phyloP scores from a whole-genome alignment of 1,140 invertebrate species.

The Diploscapter pachys region DNA sequence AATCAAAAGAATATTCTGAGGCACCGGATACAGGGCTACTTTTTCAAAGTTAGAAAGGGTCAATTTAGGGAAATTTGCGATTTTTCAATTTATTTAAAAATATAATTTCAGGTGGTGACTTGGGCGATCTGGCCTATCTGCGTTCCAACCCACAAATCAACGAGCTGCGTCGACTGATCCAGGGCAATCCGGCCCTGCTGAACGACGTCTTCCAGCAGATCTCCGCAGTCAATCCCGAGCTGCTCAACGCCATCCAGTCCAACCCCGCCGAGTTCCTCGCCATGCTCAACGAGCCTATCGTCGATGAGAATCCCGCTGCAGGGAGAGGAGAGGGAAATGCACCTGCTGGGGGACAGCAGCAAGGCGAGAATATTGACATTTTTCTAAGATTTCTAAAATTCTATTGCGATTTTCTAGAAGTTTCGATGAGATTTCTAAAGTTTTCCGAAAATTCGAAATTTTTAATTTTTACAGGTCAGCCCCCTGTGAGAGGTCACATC shows the following conservation, averaged over 20 bases:
- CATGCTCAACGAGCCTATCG: slow-evolving; percentile 74
- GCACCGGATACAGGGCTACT: too few species aligned
- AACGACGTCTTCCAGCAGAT: slow-evolving; percentile 78
- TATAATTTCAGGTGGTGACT: background rate
- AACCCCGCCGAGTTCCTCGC: slow-evolving; percentile 88
- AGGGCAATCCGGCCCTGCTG: slow-evolving; percentile 86
- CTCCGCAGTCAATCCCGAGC: slow-evolving; percentile 83
- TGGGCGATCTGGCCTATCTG: slow-evolving; percentile 17
- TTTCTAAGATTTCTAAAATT: background rate
- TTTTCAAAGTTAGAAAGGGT: too few species aligned
- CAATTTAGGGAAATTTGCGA: too few species aligned
- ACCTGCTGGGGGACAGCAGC: background rate
- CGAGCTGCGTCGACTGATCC: slow-evolving; percentile 81
- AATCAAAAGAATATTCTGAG: background rate
- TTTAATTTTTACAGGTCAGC: too few species aligned
- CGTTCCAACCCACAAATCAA: slow-evolving; percentile 76
- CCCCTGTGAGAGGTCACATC: background rate
- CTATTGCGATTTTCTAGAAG: background rate
- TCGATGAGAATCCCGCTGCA: background rate
- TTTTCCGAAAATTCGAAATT: too few species aligned
- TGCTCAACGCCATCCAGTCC: slow-evolving; percentile 74
- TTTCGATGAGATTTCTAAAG: background rate
- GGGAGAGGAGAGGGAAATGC: slow-evolving; percentile 9
- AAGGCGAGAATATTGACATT: background rate
- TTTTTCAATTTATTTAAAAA: too few species aligned